A percentile compares a stretch with the other conserved stretches of the same genome.
Evolutionary conservation across 2,797 vertebrate genomes (phyloP).

Genomic region (Schizopygopsis pylzovi): DNA sequence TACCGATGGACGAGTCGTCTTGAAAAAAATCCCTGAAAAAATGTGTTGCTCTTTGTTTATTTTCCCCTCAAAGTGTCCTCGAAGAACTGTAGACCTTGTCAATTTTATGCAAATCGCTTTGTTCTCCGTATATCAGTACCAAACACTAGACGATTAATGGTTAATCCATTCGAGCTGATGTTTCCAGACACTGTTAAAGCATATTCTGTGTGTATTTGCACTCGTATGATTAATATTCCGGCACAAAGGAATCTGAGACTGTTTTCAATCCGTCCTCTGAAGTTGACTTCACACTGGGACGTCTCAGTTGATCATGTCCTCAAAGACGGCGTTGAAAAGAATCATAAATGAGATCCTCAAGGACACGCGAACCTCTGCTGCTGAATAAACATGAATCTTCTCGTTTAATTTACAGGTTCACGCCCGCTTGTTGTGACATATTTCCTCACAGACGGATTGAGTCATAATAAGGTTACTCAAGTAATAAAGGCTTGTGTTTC

Average conservation of each 20-base stretch:
- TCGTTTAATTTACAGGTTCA: conserved; percentile 49
- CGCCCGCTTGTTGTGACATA: conserved; percentile 21
- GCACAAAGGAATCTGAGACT: neutral
- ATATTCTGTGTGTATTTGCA: conserved; percentile 9
- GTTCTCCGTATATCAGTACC: neutral
- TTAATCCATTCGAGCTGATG: conserved; percentile 1
- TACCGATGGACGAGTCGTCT: neutral
- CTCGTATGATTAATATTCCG: neutral
- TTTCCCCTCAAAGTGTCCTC: neutral
- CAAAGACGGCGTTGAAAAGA: conserved; percentile 12
- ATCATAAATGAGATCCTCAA: conserved; percentile 47
- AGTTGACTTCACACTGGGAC: conserved; percentile 40
- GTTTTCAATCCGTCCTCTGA: conserved; percentile 21
- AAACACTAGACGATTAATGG: conserved; percentile 9
- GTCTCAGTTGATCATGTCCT: conserved; percentile 34
- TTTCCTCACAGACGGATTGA: conserved; percentile 35
- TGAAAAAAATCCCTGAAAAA: neutral
- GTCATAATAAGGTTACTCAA: conserved; percentile 41
- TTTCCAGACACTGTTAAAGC: neutral
- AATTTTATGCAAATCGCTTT: neutral
- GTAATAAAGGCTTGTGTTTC: conserved; percentile 21
- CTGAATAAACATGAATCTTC: conserved; percentile 56
- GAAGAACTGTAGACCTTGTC: neutral
- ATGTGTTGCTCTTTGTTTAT: neutral
- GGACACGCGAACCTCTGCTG: conserved; percentile 43